phyloP scores from a whole-genome alignment of 2,113 vertebrate species.

The Chascanopsetta lugubris region DNA sequence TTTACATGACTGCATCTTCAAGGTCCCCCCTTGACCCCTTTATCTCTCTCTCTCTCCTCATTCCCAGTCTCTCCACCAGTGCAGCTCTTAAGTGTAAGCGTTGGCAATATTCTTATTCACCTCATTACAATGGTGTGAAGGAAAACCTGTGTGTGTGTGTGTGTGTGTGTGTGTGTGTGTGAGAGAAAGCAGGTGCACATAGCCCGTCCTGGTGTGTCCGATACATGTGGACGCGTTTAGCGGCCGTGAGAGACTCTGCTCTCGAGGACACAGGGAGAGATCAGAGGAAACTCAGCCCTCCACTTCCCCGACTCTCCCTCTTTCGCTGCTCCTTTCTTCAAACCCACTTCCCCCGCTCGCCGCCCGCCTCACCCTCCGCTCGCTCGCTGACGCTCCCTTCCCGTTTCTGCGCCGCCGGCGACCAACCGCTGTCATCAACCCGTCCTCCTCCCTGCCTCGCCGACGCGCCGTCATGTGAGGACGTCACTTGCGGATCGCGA shows the following conservation, averaged over 20 bases:
- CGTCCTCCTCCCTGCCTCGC: conserved; percentile 9
- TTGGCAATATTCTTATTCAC: background rate
- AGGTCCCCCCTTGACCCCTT: no score
- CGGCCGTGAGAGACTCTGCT: conserved; percentile 19
- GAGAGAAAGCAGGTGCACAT: background rate
- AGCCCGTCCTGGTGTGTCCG: conserved; percentile 29
- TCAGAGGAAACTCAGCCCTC: conserved; percentile 47
- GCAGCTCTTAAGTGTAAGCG: background rate
- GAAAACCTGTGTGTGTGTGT: background rate
- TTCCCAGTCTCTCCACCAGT: background rate
- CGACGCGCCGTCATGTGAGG: no score
- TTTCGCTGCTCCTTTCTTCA: conserved; percentile 12
- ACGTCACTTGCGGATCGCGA: no score
- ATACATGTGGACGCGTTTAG: conserved; percentile 58
- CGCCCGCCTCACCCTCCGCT: conserved; percentile 17
- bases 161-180: background rate
- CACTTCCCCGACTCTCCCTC: conserved; percentile 27
- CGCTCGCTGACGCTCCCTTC: conserved; percentile 12
- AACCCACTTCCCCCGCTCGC: conserved; percentile 23
- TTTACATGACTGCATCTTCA: no score
- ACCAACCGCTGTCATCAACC: conserved; percentile 26
- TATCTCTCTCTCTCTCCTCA: no score
- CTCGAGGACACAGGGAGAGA: conserved; percentile 46
- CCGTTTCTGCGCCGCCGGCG: conserved; percentile 22
- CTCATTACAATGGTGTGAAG: background rate